Conservation (phyloP, 2,888 invertebrate genomes). For the Melipona bicolor region DNA sequence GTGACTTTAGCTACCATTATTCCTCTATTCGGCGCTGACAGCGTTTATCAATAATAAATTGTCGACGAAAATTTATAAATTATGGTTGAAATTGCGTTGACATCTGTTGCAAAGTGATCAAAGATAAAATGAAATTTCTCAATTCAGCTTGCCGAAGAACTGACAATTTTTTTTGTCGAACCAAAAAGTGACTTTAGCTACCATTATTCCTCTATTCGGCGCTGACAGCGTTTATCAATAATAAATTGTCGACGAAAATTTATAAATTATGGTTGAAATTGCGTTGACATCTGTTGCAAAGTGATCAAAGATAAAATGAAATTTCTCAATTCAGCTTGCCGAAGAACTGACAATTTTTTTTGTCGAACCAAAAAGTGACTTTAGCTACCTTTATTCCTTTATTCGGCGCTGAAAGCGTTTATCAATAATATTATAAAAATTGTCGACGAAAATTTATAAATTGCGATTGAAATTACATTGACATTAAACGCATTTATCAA, state of each 20-base stretch:
- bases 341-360: no score
- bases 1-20: neutral
- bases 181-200: no score
- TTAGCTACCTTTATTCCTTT: neutral
- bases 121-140: neutral
- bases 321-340: no score
- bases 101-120: neutral
- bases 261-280: neutral
- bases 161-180: neutral
- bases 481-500: no score
- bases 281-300: neutral
- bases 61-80: neutral
- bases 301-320: neutral
- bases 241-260: neutral
- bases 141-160: neutral
- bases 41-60: neutral
- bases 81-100: neutral
- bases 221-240: neutral
- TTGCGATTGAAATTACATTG: neutral
- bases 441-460: neutral
- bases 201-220: neutral
- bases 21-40: neutral
- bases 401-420: neutral
- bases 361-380: neutral
- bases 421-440: neutral